phyloP scores from a whole-genome alignment of 2,888 invertebrate genomes.

The Bombylius major region DNA sequence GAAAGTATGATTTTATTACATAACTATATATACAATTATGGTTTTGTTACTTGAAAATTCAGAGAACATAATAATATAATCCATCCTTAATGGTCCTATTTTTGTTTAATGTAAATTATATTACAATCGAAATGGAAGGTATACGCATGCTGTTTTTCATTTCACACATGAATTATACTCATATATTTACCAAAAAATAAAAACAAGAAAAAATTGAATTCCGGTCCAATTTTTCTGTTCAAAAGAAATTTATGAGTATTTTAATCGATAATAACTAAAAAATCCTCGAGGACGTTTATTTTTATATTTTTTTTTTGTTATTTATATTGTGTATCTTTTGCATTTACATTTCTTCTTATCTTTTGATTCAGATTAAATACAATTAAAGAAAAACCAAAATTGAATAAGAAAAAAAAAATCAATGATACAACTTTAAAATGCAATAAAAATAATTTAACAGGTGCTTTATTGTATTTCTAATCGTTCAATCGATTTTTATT shows the following conservation, averaged over 20 bases:
- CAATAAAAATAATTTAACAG: not conserved
- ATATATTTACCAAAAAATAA: too few relatives aligned
- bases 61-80: not conserved
- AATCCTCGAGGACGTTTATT: slow-evolving; percentile 19
- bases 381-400: too few relatives aligned
- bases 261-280: slow-evolving; percentile 38
- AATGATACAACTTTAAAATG: too few relatives aligned
- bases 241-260: slow-evolving; percentile 32
- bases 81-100: slow-evolving; percentile 2
- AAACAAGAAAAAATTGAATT: not conserved
- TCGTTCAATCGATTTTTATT: not conserved
- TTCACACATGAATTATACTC: too few relatives aligned
- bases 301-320: not conserved
- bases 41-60: slow-evolving; percentile 1
- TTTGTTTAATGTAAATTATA: slow-evolving; percentile 2
- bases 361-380: too few relatives aligned
- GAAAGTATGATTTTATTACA: not conserved
- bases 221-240: not conserved
- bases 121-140: too few relatives aligned
- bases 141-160: too few relatives aligned
- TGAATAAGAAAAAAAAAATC: too few relatives aligned
- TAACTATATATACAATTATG: not conserved
- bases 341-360: not conserved
- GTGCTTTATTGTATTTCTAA: not conserved
- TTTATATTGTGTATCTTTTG: not conserved